Evolutionary conservation across 2,797 vertebrate genomes (phyloP), one percentile per base, ranked within the genome.

Genomic region (Dendrocincla tyrannina): DNA sequence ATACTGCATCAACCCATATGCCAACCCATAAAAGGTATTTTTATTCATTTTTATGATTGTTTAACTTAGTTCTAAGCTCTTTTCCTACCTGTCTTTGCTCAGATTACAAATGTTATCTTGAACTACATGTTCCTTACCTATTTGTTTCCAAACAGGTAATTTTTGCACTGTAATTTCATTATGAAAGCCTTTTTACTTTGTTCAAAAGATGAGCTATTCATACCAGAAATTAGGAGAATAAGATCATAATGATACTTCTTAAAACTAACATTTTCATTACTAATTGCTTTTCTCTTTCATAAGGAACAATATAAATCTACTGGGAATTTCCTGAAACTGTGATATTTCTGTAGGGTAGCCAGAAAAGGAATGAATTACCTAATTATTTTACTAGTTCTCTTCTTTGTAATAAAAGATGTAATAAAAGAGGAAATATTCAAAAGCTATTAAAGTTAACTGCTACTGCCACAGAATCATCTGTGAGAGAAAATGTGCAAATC

Each of bases 231-330:
- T 67, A 81, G 46, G 27, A 86, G 76, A 91, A 46, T 79, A 79
- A 73, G 33, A 88, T 82, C 80, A 25, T 88, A 95, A 95, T 82
- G 80, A 42, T 90, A 91, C 59, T 93, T 74, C 49, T 67, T 91
- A 93, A 95, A 95, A 85, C 69, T 90, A 95, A 93, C 77, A 64
- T 93, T 96, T 97, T 95, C 60, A 58, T 93, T 95, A 67, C 69
- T 96, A 93, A 94, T 91, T 89, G 73, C 66, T 67, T 91, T 88
- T 92, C 35, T 66, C 47, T 94, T 91, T 93, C 67, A 60, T 70
- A 67, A 88, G 52, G 41, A 90, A 91, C 89, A 95, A 85, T 94
- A 74, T 66, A 64, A 89, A 77, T 91, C 93, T 85, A 13, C 69
- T 75, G 91, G 80, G 95, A 96, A 77, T 95, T 97, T 93, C 44